Evolutionary conservation across 2,888 invertebrate genomes (phyloP), one percentile per base, ranked within the genome.

Genomic region (Aricia artaxerxes): DNA sequence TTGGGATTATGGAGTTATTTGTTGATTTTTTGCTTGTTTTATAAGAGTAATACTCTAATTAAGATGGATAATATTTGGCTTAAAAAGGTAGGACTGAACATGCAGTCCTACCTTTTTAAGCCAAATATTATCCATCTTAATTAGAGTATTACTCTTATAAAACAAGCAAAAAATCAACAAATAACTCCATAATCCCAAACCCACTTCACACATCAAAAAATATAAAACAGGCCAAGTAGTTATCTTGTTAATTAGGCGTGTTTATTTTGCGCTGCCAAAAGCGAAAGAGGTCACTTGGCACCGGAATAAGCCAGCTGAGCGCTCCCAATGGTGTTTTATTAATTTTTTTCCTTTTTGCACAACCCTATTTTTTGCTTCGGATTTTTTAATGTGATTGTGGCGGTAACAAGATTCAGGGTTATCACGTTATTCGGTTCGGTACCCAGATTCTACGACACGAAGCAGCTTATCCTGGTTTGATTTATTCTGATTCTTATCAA

Each of bases 241-340:
- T 79, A 82, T 80, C 73, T 81, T 80, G 80, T 81, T 82, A 82
- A 82, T 82, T 82, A 82, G 79, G 78, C 80, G 76, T 81, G 81
- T 82, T 82, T 82, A 80, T 82, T 82, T 81, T 78, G 78, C 49
- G 78, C 80, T 82, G 82, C 82, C 82, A 82, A 82, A 82, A 80
- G 78, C 79, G 77, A 82, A 82, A 79, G 80, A 78, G 82, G 82
- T 82, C 82, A 82, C 81, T 81, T 82, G 82, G 81, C 82, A 82
- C 78, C 72, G 73, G 73, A 80, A 73, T 80, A 80, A 79, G 78
- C 78, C 82, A 80, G 80, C 78, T 82, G 80, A 60, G 76, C 57
- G 49, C 75, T 49, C 49, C 76, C 76, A 57, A 76, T 76, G 76
- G 76, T 35, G 53, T 76, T 76, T 53, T 76, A 76, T 76, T 57